These are phyloP conservation scores for Henricia sp. DNA, from an alignment of 53 echinoderm and acorn worm species.

Conservation along the genomic window DNA sequence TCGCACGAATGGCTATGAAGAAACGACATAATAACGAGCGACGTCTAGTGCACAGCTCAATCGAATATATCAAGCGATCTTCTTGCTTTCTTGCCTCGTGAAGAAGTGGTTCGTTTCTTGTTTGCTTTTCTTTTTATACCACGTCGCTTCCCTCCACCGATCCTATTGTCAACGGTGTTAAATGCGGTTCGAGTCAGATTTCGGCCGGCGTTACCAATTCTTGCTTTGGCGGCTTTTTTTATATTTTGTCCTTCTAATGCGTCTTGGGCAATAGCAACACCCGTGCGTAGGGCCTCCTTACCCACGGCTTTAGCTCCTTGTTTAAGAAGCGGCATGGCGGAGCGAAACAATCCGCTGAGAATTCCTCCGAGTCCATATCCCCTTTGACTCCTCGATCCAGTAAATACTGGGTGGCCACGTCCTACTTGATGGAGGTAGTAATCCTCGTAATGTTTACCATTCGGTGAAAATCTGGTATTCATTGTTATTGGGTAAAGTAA, in stretches of 20 bases:
- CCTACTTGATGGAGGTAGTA: constrained; percentile 34
- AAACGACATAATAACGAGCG: constrained; percentile 71
- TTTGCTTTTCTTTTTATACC: constrained; percentile 39
- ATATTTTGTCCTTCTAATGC: constrained; percentile 59
- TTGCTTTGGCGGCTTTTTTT: constrained; percentile 7
- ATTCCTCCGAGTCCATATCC: too few species aligned
- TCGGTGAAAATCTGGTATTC: background rate
- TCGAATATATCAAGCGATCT: constrained; percentile 48
- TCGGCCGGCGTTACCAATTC: constrained; percentile 45
- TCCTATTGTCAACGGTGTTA: too few species aligned
- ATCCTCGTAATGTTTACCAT: background rate
- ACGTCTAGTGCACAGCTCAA: background rate
- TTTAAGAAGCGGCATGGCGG: too few species aligned
- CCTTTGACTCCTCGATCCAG: constrained; percentile 36
- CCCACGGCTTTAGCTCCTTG: too few species aligned
- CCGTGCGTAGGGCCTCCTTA: constrained; percentile 57
- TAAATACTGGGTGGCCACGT: constrained; percentile 50
- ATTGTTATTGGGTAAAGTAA: constrained; percentile 11
- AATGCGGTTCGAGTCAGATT: too few species aligned
- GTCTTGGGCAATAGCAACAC: constrained; percentile 53
- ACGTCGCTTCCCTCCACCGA: too few species aligned
- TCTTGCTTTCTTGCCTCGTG: constrained; percentile 12
- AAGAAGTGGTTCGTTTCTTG: constrained; percentile 7
- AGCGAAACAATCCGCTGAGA: too few species aligned
- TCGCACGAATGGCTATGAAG: constrained; percentile 78